Percentiles rank a stretch among this genome's conserved stretches.
phyloP scores from a whole-genome alignment of 2,888 invertebrate species.

The Lasioglossum oenotherae region DNA sequence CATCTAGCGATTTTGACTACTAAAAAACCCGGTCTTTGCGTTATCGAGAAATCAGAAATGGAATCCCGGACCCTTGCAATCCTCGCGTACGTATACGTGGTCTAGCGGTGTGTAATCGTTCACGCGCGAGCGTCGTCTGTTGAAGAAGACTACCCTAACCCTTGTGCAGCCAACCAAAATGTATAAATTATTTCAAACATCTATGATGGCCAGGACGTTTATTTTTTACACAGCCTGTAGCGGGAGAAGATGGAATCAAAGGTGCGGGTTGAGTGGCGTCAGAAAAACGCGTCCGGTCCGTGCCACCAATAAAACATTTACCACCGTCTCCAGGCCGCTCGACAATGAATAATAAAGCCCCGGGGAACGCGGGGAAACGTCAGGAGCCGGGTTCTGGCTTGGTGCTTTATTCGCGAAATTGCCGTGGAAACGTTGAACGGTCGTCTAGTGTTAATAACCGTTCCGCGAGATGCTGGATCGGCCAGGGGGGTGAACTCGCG shows the following conservation, averaged over 20 bases:
- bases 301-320: slow-evolving; percentile 16
- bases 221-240: neutral
- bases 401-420: slow-evolving; percentile 23
- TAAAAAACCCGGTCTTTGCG: too few relatives aligned
- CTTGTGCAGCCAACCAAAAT: too few relatives aligned
- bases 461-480: slow-evolving; percentile 4
- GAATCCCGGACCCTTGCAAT: too few relatives aligned
- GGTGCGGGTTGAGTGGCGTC: neutral
- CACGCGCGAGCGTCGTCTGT: too few relatives aligned
- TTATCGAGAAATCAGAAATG: too few relatives aligned
- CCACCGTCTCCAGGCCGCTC: neutral
- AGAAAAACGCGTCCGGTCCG: neutral
- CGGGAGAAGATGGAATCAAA: neutral
- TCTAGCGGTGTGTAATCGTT: too few relatives aligned
- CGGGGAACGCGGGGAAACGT: neutral
- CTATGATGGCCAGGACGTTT: neutral
- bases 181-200: too few relatives aligned
- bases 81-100: too few relatives aligned
- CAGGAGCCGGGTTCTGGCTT: neutral
- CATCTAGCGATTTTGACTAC: too few relatives aligned
- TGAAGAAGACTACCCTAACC: too few relatives aligned
- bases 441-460: slow-evolving; percentile 15
- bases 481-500: neutral
- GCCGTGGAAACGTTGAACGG: slow-evolving; percentile 22
- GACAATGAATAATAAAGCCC: slow-evolving; percentile 21